Evolutionary conservation across 1,140 invertebrate species (phyloP).

Genomic region (Aleiodes sp.): DNA sequence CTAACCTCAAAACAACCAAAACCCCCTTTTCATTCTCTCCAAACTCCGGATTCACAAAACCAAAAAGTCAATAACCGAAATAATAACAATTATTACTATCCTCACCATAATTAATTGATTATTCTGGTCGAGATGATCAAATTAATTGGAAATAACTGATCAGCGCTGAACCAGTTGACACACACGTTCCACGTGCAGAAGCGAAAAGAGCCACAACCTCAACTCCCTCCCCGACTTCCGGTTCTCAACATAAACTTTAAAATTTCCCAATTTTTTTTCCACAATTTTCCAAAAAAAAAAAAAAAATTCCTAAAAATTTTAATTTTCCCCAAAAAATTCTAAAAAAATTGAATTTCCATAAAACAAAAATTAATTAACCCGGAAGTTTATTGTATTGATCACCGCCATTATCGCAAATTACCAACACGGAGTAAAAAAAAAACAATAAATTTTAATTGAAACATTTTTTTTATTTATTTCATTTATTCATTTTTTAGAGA

Average conservation of each 20-base stretch:
- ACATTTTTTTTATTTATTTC: no score
- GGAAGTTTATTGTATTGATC: no score
- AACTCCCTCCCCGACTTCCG: background rate
- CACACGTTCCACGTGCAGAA: constrained; percentile 29
- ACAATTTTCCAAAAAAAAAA: no score
- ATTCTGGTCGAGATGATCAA: constrained; percentile 54
- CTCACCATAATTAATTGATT: constrained; percentile 36
- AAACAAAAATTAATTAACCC: no score
- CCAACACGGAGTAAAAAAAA: no score
- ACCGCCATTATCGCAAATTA: no score
- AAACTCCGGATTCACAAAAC: background rate
- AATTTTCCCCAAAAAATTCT: background rate
- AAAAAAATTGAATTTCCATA: background rate
- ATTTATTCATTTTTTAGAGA: no score
- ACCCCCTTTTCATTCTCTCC: background rate
- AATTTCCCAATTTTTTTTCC: no score
- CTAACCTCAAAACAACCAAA: constrained; percentile 12
- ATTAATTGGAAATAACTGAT: constrained; percentile 47
- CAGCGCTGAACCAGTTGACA: constrained; percentile 55
- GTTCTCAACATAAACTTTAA: no score
- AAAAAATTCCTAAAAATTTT: no score
- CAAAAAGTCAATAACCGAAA: background rate
- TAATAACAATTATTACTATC: constrained; percentile 12
- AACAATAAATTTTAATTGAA: no score
- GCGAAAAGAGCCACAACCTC: constrained; percentile 37